Evolutionary conservation across 30 jellyfish, hydroid and myxozoan genomes (phyloP).

Genomic region (Sanderia malayensis): DNA sequence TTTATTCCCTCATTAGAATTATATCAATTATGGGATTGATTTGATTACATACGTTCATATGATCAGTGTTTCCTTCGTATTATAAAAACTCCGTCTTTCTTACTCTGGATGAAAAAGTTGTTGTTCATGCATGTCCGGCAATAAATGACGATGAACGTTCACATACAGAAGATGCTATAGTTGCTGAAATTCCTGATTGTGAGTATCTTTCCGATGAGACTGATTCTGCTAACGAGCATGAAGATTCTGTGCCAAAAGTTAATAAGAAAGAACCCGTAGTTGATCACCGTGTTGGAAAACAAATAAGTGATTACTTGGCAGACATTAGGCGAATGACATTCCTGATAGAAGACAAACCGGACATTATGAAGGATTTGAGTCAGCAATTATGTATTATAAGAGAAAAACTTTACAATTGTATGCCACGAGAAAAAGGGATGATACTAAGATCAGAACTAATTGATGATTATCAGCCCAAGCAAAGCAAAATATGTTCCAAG

Average conservation of each 20-base stretch:
- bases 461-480: no score
- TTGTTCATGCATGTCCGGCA: no score
- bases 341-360: constrained; percentile 22
- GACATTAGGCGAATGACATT: constrained; percentile 14
- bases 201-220: not conserved
- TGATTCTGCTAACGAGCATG: not conserved
- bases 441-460: no score
- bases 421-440: no score
- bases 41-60: constrained; percentile 31
- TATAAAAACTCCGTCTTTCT: constrained; percentile 27
- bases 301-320: constrained; percentile 4
- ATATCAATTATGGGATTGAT: no score
- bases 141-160: not conserved
- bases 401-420: no score
- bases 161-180: not conserved
- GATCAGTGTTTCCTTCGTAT: constrained; percentile 16
- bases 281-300: constrained; percentile 6
- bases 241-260: not conserved
- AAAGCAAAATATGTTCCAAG: no score
- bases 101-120: constrained; percentile 10
- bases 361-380: not conserved
- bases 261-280: not conserved
- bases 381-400: no score
- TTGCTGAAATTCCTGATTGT: not conserved
- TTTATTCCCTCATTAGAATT: no score